These are phyloP conservation scores for Motacilla tschutschensis DNA, from an alignment of 2,113 vertebrate species.

Conservation along the genomic window DNA sequence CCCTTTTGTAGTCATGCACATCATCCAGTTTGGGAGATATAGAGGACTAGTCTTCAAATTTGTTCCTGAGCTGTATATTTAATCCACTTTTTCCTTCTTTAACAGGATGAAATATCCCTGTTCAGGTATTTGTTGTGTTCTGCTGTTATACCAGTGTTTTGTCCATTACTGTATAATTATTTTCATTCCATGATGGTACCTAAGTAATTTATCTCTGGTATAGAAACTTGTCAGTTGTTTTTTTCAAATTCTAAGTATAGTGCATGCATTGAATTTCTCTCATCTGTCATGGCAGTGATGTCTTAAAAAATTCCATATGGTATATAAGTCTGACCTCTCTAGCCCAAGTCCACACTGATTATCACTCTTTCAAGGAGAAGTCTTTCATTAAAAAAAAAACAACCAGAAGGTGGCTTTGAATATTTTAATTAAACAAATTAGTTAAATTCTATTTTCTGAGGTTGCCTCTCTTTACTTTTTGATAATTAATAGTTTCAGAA, in stretches of 20 bases:
- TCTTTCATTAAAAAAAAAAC: background rate
- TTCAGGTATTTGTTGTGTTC: background rate
- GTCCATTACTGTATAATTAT: background rate
- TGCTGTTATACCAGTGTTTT: background rate
- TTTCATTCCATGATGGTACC: background rate
- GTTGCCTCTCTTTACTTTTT: background rate
- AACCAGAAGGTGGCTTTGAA: background rate
- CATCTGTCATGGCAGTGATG: background rate
- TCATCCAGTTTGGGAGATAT: background rate
- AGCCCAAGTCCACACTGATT: background rate
- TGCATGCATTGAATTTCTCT: background rate
- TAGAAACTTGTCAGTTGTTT: background rate
- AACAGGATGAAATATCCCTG: background rate
- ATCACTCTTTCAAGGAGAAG: background rate
- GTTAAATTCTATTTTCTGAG: background rate
- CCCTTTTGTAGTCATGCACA: background rate
- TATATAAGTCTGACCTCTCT: background rate
- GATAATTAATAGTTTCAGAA: background rate
- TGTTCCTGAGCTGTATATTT: background rate
- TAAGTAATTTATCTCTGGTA: background rate
- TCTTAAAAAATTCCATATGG: background rate
- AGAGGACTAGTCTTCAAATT: background rate
- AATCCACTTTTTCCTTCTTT: background rate
- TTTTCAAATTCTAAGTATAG: background rate
- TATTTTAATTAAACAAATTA: background rate